Base-by-base conservation (phyloP, 2,797 vertebrate genomes). In the Enteromius paludinosus region DNA sequence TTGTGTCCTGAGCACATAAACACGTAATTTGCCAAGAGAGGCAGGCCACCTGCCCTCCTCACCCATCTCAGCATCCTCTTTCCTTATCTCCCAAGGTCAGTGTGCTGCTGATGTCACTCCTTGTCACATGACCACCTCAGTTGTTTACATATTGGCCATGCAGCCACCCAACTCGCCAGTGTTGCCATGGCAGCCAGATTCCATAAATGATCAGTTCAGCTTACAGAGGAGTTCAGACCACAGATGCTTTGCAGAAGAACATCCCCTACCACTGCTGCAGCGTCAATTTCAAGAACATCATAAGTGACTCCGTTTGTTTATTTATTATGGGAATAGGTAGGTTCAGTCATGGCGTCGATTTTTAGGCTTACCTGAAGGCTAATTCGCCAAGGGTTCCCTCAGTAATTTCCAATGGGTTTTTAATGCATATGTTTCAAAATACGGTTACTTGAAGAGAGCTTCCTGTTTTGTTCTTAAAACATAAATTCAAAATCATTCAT, bases 151-250 rank as follows among this genome's bases (percentile, higher is more conserved):
- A 91, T 88, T 80, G 77, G 84, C 73, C 76, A 87, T 17, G 72
- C 69, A 87, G 83, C 88, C 45, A 18, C 90, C 87, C 87, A 77
- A 89, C 89, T 88, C 86, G 83, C 85, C 88, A 85, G 73, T 88
- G 92, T 94, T 93, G 89, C 90, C 90, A 94, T 94, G 87, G 93
- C 90, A 94, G 89, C 90, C 79, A 82, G 82, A 89, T 90, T 90
- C 88, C 87, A 90, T 89, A 87, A 86, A 87, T 81, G 71, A 84
- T 79, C 65, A 89, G 83, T 82, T 83, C 86, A 84, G 85, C 62
- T 68, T 83, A 85, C 80, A 69, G 77, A 89, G 33, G 84, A 74
- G 61, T 81, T 86, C 45, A 79, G 87, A 88, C 85, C 47, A 59
- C 69, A 79, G 80, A 81, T 76, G 52, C 68, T 65, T 65, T 71